Evolutionary conservation across 2,113 vertebrate species (phyloP), one percentile per base, ranked within the genome.

Genomic region (Stigmatopora argus): DNA sequence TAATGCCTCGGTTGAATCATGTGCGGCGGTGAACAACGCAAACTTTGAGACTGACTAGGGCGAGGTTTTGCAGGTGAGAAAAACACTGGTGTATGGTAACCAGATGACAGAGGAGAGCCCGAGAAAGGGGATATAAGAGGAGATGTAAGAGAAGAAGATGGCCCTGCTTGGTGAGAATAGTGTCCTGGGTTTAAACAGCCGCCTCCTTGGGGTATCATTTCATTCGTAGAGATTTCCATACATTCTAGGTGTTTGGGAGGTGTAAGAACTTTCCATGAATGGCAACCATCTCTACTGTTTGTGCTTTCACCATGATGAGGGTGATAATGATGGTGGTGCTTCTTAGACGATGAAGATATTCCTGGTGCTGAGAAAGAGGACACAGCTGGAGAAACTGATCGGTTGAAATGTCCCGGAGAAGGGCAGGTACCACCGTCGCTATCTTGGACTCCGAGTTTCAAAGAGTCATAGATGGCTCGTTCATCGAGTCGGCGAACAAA

Each of bases 401-500:
- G 68, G 14, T 60, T 82, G 38, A 86, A 91, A 53, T 65, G 78
- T 19, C 90, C 93, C 6, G 92, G 88, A 0, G 92, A 91, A 68
- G 80, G 78, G 59, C 79, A 82, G 65, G 90, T 84, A 41, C 86
- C 87, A 17, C 89, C 91, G 45, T 90, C 85, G 0, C 88, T 84
- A 38, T 96, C 94, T 0, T 93, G 93, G 49, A 90, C 94, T 5
- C 90, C 96, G 7, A 98, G 86, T 75, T 97, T 98, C 52, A 99
- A 84, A 0, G 94, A 95, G 67, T 99, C 97, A 61, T 94, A 99
- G 75, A 98, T 94, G 78, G 92, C 92, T 85, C 94, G 91, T 83
- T 99, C 97, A 38, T 99, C 97, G 62, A 99, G 89, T 70, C 91
- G 93, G 69, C 85, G 92, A 12, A 93, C 90, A 70, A 88, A 84